Evolutionary conservation across 2,113 vertebrate genomes (phyloP).

Genomic region (Terrapene triunguis): DNA sequence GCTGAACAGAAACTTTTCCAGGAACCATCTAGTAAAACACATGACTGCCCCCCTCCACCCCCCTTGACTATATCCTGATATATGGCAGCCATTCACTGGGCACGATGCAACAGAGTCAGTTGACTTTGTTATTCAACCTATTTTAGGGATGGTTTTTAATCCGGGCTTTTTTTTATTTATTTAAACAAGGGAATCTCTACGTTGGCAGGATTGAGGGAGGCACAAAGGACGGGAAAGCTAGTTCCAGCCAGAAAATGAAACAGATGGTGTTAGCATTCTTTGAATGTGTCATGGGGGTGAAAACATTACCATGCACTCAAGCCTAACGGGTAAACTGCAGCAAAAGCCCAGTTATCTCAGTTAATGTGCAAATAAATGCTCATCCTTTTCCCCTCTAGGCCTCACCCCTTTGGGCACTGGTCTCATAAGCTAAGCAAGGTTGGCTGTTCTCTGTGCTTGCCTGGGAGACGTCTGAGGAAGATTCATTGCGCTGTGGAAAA

Average conservation of each 20-base stretch:
- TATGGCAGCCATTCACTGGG: conserved; percentile 54
- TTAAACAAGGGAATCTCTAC: conserved; percentile 67
- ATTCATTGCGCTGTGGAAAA: background rate
- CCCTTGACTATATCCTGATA: background rate
- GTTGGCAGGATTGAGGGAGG: conserved; percentile 68
- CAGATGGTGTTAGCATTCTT: conserved; percentile 63
- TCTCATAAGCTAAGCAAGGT: accelerated
- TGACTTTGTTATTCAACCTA: conserved; percentile 69
- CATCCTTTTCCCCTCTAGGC: background rate
- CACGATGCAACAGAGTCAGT: conserved; percentile 22
- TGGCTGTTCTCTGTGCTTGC: accelerated
- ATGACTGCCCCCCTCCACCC: background rate
- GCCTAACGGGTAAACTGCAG: conserved; percentile 33
- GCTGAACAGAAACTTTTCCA: conserved; percentile 65
- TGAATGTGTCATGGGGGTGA: background rate
- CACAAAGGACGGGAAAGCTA: conserved; percentile 44
- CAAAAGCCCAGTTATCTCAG: conserved; percentile 13
- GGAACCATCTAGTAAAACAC: conserved; percentile 65
- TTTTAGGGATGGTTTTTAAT: conserved; percentile 67
- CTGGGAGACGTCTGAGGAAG: accelerated
- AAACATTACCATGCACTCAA: conserved; percentile 43
- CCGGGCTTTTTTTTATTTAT: conserved; percentile 18
- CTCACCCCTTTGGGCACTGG: background rate
- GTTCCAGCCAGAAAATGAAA: conserved; percentile 39
- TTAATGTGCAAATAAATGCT: conserved; percentile 12